Percentiles rank a stretch among this genome's conserved stretches.
These are phyloP conservation scores for Gallinago jamesoni DNA, from an alignment of 2,113 vertebrate genomes.

Conservation along the genomic window DNA sequence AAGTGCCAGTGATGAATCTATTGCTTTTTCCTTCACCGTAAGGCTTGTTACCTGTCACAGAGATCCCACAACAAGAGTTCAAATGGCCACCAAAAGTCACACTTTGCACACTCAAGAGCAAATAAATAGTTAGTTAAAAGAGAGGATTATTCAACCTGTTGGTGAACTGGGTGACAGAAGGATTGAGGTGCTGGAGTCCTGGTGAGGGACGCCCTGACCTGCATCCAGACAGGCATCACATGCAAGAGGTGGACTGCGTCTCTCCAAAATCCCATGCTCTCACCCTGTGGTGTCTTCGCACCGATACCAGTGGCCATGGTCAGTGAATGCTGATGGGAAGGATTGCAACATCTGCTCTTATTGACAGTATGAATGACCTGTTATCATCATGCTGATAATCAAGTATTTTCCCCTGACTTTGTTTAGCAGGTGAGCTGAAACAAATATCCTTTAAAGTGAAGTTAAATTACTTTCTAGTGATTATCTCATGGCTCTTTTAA, in stretches of 20 bases:
- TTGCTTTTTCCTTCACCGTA: constrained; percentile 12
- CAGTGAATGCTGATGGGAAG: neutral
- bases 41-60: constrained; percentile 23
- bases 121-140: neutral
- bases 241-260: fast-evolving
- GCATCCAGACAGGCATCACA: neutral
- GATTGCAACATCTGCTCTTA: neutral
- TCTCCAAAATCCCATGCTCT: neutral
- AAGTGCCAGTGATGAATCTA: constrained; percentile 59
- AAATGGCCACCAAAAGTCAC: constrained; percentile 6
- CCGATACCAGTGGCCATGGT: fast-evolving
- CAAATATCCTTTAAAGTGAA: neutral
- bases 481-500: neutral
- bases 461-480: neutral
- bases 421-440: neutral
- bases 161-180: neutral
- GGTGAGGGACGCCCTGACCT: neutral
- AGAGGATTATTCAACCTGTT: neutral
- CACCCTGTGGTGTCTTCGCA: neutral
- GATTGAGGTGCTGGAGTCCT: neutral
- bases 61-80: constrained; percentile 9
- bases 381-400: neutral
- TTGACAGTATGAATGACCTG: neutral
- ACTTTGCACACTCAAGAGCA: neutral
- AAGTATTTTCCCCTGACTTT: neutral